Conservation (phyloP, 2,888 invertebrate species). For the Erebia ligea region DNA sequence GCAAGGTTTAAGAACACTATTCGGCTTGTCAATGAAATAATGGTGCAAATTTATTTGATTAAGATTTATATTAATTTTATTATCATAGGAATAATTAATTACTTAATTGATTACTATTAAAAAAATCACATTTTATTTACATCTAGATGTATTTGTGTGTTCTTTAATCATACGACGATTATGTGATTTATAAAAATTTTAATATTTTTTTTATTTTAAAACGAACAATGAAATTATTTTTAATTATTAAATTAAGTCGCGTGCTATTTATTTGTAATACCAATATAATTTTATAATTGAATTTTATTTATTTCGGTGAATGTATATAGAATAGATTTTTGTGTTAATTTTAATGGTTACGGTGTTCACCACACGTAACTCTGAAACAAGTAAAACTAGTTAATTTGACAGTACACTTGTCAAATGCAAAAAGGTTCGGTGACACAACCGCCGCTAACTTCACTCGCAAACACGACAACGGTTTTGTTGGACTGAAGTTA, state of each 20-base stretch:
- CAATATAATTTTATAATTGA: conserved; percentile 12
- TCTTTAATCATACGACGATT: conserved; percentile 15
- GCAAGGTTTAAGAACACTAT: conserved; percentile 12
- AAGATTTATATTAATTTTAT: conserved; percentile 2
- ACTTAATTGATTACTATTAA: neutral
- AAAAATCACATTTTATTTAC: conserved; percentile 11
- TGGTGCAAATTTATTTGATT: conserved; percentile 40
- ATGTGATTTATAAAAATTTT: conserved; percentile 25
- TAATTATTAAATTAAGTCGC: conserved; percentile 2
- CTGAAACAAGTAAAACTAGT: neutral
- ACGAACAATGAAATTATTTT: conserved; percentile 15
- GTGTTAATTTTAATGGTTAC: conserved; percentile 5
- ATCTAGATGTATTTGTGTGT: conserved; percentile 17
- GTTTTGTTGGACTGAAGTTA: too few relatives aligned
- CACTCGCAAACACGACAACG: too few relatives aligned
- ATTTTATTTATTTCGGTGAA: conserved; percentile 16
- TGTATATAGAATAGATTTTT: conserved; percentile 9
- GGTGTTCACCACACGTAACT: neutral
- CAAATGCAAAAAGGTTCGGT: too few relatives aligned
- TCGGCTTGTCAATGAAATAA: conserved; percentile 28
- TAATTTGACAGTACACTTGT: neutral
- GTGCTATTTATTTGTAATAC: conserved; percentile 32
- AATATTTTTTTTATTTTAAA: conserved; percentile 6
- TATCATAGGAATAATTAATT: conserved; percentile 15
- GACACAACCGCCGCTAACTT: too few relatives aligned